phyloP scores from a whole-genome alignment of 1,140 invertebrate genomes.

The Calliphora vicina region DNA sequence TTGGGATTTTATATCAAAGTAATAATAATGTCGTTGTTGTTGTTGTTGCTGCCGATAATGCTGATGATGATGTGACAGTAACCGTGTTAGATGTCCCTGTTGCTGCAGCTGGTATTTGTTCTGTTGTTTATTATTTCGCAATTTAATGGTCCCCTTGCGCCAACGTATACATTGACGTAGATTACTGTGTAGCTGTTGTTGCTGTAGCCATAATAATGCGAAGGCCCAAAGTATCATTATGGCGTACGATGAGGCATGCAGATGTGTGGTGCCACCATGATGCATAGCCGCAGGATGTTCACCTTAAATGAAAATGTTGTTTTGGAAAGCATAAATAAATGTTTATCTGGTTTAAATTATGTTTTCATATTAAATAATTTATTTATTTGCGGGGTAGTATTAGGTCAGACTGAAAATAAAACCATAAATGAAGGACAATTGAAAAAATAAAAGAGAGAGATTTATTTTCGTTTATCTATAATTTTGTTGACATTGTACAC shows the following conservation, averaged over 20 bases:
- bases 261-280: conserved; percentile 67
- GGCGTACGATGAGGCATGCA: conserved; percentile 45
- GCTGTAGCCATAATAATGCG: conserved; percentile 32
- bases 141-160: conserved; percentile 17
- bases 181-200: conserved; percentile 10
- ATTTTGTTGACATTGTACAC: too few species aligned
- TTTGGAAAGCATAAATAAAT: too few species aligned
- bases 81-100: background rate
- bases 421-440: too few species aligned
- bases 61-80: background rate
- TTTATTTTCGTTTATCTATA: too few species aligned
- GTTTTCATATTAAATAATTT: too few species aligned
- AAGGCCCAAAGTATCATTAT: conserved; percentile 27
- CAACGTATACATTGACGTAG: conserved; percentile 30
- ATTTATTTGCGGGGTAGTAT: too few species aligned
- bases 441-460: too few species aligned
- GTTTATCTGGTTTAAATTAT: too few species aligned
- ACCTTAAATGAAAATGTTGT: conserved; percentile 65
- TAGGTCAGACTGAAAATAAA: too few species aligned
- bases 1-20: conserved; percentile 8
- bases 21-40: background rate
- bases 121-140: background rate
- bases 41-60: background rate
- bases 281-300: conserved; percentile 86
- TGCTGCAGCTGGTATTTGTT: background rate